Percentiles rank a stretch among this genome's conserved stretches.
phyloP scores from a whole-genome alignment of 35 echinoderm and acorn worm genomes.

The Holothuria glaberrima region DNA sequence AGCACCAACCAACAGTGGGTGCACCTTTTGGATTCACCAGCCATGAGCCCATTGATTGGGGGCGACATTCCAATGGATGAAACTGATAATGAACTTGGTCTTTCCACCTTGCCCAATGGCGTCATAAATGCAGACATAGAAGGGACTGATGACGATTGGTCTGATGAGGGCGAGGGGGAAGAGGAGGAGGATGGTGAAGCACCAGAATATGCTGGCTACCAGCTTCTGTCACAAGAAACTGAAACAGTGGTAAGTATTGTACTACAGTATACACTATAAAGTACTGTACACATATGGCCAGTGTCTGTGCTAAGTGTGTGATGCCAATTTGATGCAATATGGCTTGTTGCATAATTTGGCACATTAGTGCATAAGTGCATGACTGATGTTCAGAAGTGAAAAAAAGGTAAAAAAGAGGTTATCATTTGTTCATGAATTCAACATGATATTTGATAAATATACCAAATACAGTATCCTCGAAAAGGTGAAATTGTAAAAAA shows the following conservation, averaged over 20 bases:
- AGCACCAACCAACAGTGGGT: too few relatives aligned
- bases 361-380: too few relatives aligned
- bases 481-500: too few relatives aligned
- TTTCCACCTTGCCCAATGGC: not conserved
- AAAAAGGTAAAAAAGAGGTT: too few relatives aligned
- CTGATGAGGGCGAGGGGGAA: not conserved
- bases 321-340: too few relatives aligned
- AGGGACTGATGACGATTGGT: not conserved
- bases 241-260: not conserved
- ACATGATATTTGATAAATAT: too few relatives aligned
- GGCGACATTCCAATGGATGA: slow-evolving; percentile 29
- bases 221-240: not conserved
- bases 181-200: not conserved
- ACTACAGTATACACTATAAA: not conserved
- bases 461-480: too few relatives aligned
- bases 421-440: too few relatives aligned
- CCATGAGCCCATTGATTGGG: slow-evolving; percentile 23
- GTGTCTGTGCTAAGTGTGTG: too few relatives aligned
- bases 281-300: not conserved
- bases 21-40: not conserved
- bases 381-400: too few relatives aligned
- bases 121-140: slow-evolving; percentile 19
- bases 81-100: not conserved
- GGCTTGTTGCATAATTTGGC: too few relatives aligned
- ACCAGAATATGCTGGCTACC: not conserved